Evolutionary conservation across 2,888 invertebrate genomes (phyloP).

Genomic region (Conistra vaccinii): DNA sequence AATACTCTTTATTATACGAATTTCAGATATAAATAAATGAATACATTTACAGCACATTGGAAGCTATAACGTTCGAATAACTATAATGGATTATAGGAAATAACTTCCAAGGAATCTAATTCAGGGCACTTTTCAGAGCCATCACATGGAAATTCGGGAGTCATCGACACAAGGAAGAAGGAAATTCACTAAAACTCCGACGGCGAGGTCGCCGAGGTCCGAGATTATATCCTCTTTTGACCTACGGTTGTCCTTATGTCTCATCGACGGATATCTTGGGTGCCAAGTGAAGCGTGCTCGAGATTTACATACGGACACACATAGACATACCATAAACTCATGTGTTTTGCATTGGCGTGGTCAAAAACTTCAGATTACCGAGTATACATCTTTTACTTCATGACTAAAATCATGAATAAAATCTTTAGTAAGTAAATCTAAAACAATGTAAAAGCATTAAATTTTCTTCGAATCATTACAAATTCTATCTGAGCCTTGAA

Average conservation of each 20-base stretch:
- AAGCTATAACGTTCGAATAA: not conserved
- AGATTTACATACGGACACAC: not conserved
- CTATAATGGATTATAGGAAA: not conserved
- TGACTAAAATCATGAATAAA: too few relatives aligned
- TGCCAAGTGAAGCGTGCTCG: not conserved
- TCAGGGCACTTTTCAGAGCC: not conserved
- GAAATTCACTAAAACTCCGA: not conserved
- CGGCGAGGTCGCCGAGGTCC: not conserved
- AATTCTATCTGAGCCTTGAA: conserved; percentile 33
- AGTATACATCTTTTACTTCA: not conserved
- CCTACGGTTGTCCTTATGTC: not conserved
- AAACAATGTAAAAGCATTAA: not conserved
- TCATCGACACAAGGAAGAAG: not conserved
- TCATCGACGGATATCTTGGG: not conserved
- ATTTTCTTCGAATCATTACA: conserved; percentile 39
- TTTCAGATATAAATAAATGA: not conserved
- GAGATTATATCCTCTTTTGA: conserved; percentile 18
- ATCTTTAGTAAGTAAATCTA: not conserved
- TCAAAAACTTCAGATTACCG: not conserved
- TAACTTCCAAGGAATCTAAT: not conserved
- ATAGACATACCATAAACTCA: too few relatives aligned
- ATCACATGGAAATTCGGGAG: not conserved
- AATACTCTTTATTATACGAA: not conserved
- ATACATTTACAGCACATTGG: not conserved
- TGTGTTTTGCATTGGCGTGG: not conserved